Conservation (phyloP, 2,797 vertebrate species). For the Thalassophryne amazonica region DNA sequence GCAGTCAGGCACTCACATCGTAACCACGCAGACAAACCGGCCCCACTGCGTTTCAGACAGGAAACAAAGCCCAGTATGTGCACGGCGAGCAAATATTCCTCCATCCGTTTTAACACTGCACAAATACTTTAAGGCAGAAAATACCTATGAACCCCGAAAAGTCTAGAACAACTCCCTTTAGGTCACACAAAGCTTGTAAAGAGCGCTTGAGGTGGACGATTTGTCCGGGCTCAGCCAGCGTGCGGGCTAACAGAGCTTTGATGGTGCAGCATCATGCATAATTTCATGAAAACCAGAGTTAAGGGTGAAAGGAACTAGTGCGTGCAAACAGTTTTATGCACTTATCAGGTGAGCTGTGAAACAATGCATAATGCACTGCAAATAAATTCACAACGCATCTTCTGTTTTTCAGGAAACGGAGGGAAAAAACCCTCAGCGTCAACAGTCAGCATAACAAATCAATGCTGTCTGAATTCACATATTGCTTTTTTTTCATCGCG, state of each 20-base stretch:
- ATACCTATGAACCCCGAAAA: slow-evolving; percentile 8
- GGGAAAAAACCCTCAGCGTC: background rate
- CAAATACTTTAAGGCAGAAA: no score
- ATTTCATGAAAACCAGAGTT: slow-evolving; percentile 27
- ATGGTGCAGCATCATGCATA: slow-evolving; percentile 45
- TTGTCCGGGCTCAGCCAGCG: slow-evolving; percentile 17
- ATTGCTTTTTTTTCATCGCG: slow-evolving; percentile 38
- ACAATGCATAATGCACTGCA: slow-evolving; percentile 35
- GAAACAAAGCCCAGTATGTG: slow-evolving; percentile 42
- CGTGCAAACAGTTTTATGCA: slow-evolving; percentile 22
- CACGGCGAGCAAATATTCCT: no score
- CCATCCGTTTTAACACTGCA: no score
- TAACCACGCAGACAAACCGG: slow-evolving; percentile 35
- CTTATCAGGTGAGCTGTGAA: slow-evolving; percentile 23
- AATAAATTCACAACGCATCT: slow-evolving; percentile 17
- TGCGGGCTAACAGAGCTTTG: slow-evolving; percentile 1
- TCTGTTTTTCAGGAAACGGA: slow-evolving; percentile 24
- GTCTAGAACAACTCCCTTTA: slow-evolving; percentile 5
- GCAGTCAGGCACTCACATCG: slow-evolving; percentile 38
- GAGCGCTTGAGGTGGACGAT: slow-evolving; percentile 7
- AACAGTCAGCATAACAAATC: slow-evolving; percentile 13
- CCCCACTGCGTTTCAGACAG: slow-evolving; percentile 42
- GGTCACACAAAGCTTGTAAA: background rate
- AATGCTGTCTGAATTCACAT: slow-evolving; percentile 24
- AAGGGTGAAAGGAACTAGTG: background rate